Percentiles rank a stretch among this genome's conserved stretches.
Evolutionary conservation across 2,888 invertebrate species (phyloP).

Genomic region (Axea sp.): DNA sequence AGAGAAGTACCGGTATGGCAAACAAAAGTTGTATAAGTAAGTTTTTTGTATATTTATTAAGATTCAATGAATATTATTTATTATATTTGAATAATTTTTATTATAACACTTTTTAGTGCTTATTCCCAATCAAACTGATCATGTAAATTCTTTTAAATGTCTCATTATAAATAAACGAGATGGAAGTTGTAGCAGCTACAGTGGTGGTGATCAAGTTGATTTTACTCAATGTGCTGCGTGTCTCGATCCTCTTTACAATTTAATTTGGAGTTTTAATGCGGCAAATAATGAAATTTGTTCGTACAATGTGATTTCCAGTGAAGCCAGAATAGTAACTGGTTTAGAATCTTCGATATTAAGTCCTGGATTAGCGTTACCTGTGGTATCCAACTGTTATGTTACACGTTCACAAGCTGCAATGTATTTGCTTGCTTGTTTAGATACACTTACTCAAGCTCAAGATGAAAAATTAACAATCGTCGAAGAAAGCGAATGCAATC

Average conservation of each 20-base stretch:
- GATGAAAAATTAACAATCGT: slow-evolving; percentile 82
- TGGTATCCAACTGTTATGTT: slow-evolving; percentile 84
- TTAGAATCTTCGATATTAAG: slow-evolving; percentile 85
- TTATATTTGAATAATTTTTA: too few relatives aligned
- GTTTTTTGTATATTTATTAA: too few relatives aligned
- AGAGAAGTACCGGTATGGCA: too few relatives aligned
- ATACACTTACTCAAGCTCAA: slow-evolving; percentile 91
- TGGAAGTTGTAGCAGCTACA: slow-evolving; percentile 92
- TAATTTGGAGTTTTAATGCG: slow-evolving; percentile 94
- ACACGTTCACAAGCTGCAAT: slow-evolving; percentile 94
- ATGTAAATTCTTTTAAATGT: slow-evolving; percentile 88
- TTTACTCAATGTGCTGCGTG: slow-evolving; percentile 89
- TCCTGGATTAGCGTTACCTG: slow-evolving; percentile 90
- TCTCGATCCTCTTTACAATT: slow-evolving; percentile 95
- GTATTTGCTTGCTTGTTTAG: slow-evolving; percentile 92
- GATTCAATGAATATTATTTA: too few relatives aligned
- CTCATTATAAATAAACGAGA: slow-evolving; percentile 94
- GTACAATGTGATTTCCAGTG: slow-evolving; percentile 91
- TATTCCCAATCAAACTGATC: slow-evolving; percentile 87
- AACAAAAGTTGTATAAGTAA: slow-evolving; percentile 92
- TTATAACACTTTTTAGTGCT: slow-evolving; percentile 89
- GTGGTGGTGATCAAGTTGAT: slow-evolving; percentile 90
- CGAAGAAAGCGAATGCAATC: slow-evolving; percentile 81
- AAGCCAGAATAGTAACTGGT: slow-evolving; percentile 80
- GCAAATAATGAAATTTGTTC: slow-evolving; percentile 85